These are phyloP conservation scores for Sialis lutaria DNA, from an alignment of 2,888 invertebrate genomes.

Conservation along the genomic window DNA sequence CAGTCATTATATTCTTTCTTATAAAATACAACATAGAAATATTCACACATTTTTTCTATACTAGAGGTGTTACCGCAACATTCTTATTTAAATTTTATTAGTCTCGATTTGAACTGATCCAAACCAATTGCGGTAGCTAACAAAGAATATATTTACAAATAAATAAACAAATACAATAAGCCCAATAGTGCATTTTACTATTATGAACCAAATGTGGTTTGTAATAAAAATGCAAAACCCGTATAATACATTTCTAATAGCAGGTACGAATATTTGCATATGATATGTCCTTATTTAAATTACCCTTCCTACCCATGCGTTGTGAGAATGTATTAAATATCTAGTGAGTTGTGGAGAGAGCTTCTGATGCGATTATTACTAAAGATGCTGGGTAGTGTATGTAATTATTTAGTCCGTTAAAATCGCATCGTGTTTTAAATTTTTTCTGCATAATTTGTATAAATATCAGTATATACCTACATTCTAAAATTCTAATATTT, in stretches of 20 bases:
- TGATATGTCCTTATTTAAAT: neutral
- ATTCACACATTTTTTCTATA: too few species aligned
- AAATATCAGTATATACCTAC: too few species aligned
- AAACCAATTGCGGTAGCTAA: neutral
- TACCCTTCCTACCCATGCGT: too few species aligned
- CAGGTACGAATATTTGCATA: neutral
- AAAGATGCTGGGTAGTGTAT: neutral
- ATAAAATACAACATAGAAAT: too few species aligned
- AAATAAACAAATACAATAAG: slow-evolving; percentile 3
- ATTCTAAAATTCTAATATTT: too few species aligned
- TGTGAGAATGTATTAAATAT: too few species aligned
- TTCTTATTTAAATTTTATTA: neutral
- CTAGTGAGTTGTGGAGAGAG: too few species aligned
- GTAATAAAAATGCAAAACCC: neutral
- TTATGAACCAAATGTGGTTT: slow-evolving; percentile 2
- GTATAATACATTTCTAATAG: neutral
- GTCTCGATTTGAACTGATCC: neutral
- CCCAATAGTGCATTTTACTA: neutral
- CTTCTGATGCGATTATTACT: neutral
- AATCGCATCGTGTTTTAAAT: too few species aligned
- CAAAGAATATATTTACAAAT: slow-evolving; percentile 3
- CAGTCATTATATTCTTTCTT: too few species aligned
- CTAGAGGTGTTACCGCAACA: neutral
- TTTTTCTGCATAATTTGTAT: too few species aligned
- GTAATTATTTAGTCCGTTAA: too few species aligned